Base-by-base conservation (phyloP, 2,113 vertebrate species). In the Tragelaphus buxtoni region DNA sequence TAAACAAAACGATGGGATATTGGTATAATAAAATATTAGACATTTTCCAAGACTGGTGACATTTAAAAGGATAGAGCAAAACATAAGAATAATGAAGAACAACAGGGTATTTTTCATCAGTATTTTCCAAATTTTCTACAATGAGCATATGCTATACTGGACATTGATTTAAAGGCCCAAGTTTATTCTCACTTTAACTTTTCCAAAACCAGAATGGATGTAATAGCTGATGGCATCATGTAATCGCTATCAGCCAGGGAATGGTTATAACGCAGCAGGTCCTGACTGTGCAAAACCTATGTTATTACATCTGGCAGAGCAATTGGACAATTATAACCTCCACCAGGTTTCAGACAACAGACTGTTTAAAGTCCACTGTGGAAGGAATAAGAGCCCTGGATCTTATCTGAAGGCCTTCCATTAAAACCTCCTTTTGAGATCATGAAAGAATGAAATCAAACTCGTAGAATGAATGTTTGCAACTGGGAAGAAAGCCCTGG, bases 121-220 rank as follows among this genome's bases (percentile, higher is more conserved):
- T 65, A 82, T 90, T 86, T 90, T 63, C 55, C 39, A 58, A n/a
- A 55, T 74, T 86, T 95, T 87, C 65, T 86, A 95, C n/a, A 84
- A 22, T 35, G 5, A 83, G 26, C 17, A 86, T 35, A 28, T 47
- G 55, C 18, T 9, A n/a, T 32, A 72, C 10, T 13, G 4, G 58
- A 55, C 63, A 95, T 3, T 69, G 65, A 83, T 65, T 86, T 85
- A 92, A 92, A 97, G 28, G 42, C 13, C 42, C 18, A 28, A 58
- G 69, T 65, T 90, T 90, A 93, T 47, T 85, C 32, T 91, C 20
- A 77, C 49, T 94, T 87, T 82, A 90, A 72, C 39, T 87, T 63
- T 82, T 74, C 35, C n/a, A 26, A 88, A 91, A 69, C 65, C 12
- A 28, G 77, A 90, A 77, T 39, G 20, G 32, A 65, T 65, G 1